Evolutionary conservation across 1,140 invertebrate species (phyloP), one percentile per base, ranked within the genome.

Genomic region (Drusus annulatus): DNA sequence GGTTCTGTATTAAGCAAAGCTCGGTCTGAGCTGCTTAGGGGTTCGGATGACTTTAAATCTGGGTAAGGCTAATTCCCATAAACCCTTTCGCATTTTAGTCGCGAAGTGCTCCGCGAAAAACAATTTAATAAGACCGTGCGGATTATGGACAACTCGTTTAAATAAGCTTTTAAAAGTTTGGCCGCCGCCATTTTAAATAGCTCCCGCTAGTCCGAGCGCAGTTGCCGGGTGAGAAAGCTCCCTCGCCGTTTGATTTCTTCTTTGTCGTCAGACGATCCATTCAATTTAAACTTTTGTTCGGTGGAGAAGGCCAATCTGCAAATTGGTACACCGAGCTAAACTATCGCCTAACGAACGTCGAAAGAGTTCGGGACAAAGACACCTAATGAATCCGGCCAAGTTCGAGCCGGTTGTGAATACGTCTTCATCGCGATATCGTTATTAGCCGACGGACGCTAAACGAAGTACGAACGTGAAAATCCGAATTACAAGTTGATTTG

Each of bases 141-240:
- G 36, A 51, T 50, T 73, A 73, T 52, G 31, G 21, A 73, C 36
- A 51, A 75, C 8, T 75, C 52, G 25, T 58, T 58, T 36, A 75
- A 75, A 75, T 60, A 60, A 75, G 73, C 51, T 71, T 71, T 50
- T 71, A 71, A 75, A 60, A 75, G 73, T 75, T 28, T 36, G n/a
- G 16, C 31, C 73, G 73, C 16, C 73, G 52, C 52, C 73, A 58
- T 60, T 75, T 58, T 58, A 36, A 58, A 36, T 19, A 21, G 52
- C 52, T 58, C n/a, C 28, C 73, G 28, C 25, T 15, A 36, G 68
- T 31, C 13, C 17, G 19, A 45, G 25, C 28, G 56, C 56, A 21
- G n/a, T 73, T n/a, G 21, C 25, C 13, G 69, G 50, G 5, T 8
- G 50, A 73, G 50, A 25, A 73, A 73, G 50, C 16, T 17, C 16